Evolutionary conservation across 2,888 invertebrate genomes (phyloP).

Genomic region (Pheosia tremula): DNA sequence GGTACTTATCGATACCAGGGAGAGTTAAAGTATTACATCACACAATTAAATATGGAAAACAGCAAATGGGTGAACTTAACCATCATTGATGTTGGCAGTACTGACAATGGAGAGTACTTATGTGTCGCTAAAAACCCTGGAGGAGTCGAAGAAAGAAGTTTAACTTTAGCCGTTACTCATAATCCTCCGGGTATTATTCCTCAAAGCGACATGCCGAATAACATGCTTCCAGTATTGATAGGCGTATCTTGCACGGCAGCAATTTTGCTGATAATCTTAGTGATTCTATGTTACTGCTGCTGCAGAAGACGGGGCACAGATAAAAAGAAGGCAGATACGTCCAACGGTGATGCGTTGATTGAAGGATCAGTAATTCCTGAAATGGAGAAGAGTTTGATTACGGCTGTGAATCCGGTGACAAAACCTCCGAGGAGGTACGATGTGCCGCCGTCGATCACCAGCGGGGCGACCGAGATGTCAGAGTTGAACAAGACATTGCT

Average conservation of each 20-base stretch:
- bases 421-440: conserved; percentile 93
- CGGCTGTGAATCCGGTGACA: conserved; percentile 93
- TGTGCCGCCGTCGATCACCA: conserved; percentile 87
- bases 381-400: conserved; percentile 93
- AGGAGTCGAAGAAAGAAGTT: conserved; percentile 90
- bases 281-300: conserved; percentile 83
- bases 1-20: conserved; percentile 78
- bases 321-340: conserved; percentile 84
- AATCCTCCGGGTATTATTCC: conserved; percentile 69
- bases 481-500: conserved; percentile 92
- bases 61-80: conserved; percentile 88
- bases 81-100: conserved; percentile 84
- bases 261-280: conserved; percentile 78
- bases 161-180: conserved; percentile 84
- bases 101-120: conserved; percentile 89
- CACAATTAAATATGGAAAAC: conserved; percentile 63
- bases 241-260: conserved; percentile 77
- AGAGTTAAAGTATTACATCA: conserved; percentile 76
- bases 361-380: conserved; percentile 91
- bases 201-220: conserved; percentile 83
- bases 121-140: conserved; percentile 94
- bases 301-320: conserved; percentile 81
- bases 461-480: conserved; percentile 91
- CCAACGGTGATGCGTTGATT: conserved; percentile 88
- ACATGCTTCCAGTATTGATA: conserved; percentile 82